Conservation (phyloP, 2,113 vertebrate species). For the Clarias macrocephalus region DNA sequence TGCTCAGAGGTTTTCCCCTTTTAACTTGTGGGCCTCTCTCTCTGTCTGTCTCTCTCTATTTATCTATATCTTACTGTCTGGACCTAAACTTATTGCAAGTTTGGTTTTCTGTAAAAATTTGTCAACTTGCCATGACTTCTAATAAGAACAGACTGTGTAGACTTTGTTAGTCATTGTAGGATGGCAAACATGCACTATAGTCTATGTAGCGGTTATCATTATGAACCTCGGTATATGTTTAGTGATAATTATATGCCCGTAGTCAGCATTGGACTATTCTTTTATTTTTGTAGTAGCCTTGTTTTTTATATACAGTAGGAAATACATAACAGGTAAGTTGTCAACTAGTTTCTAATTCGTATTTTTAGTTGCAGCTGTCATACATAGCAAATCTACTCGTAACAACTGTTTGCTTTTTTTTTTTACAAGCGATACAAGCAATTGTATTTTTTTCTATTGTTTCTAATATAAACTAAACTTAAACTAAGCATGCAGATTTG, state of each 20-base stretch:
- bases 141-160: background rate
- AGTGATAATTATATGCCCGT: too few relatives aligned
- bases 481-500: background rate
- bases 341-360: background rate
- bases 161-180: background rate
- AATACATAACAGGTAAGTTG: conserved; percentile 19
- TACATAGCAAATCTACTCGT: background rate
- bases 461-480: background rate
- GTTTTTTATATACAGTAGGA: conserved; percentile 1
- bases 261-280: background rate
- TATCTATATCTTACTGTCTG: conserved; percentile 34
- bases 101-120: conserved; percentile 38
- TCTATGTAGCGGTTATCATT: background rate
- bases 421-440: too few relatives aligned
- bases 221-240: background rate
- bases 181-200: background rate
- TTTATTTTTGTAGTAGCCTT: background rate
- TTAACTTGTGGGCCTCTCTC: conserved; percentile 49
- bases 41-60: conserved; percentile 18
- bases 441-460: background rate
- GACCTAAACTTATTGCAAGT: conserved; percentile 35
- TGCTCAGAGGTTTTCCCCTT: conserved; percentile 61
- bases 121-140: conserved; percentile 24
- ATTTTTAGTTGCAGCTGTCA: background rate
- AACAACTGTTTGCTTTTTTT: background rate